These are phyloP conservation scores for Cephus pulcher DNA, from an alignment of 2,888 invertebrate species.

Conservation along the genomic window DNA sequence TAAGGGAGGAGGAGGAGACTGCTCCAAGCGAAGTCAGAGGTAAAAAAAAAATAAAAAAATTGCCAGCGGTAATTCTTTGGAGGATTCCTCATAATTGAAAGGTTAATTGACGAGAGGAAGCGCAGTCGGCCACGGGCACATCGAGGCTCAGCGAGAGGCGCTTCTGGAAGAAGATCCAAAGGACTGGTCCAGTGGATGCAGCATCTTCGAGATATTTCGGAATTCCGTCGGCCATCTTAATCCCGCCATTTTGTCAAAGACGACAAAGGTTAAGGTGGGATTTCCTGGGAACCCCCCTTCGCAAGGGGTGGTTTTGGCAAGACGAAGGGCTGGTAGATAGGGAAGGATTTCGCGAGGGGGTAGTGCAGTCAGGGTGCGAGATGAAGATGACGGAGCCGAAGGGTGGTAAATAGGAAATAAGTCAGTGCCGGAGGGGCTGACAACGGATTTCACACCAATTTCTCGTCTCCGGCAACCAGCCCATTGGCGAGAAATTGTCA, in stretches of 20 bases:
- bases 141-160: too few species aligned
- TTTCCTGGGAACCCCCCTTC: conserved; percentile 37
- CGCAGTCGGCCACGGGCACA: neutral
- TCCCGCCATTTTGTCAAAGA: conserved; percentile 59
- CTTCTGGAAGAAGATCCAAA: neutral
- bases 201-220: conserved; percentile 1
- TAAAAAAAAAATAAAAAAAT: neutral
- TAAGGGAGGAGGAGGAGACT: neutral
- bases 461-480: conserved; percentile 50
- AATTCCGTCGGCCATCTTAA: conserved; percentile 43
- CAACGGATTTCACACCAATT: conserved; percentile 64
- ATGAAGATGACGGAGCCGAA: neutral
- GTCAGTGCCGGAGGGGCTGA: conserved; percentile 59
- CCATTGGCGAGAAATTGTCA: conserved; percentile 64
- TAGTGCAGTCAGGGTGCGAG: neutral
- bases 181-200: neutral
- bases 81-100: neutral
- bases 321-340: conserved; percentile 17
- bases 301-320: conserved; percentile 27
- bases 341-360: conserved; percentile 14
- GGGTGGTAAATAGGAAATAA: conserved; percentile 63
- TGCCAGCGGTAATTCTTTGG: neutral
- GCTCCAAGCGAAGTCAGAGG: neutral
- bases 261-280: conserved; percentile 41
- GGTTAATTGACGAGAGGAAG: neutral